Evolutionary conservation across 2,888 invertebrate species (phyloP).

Genomic region (Drosophila kuntzei): DNA sequence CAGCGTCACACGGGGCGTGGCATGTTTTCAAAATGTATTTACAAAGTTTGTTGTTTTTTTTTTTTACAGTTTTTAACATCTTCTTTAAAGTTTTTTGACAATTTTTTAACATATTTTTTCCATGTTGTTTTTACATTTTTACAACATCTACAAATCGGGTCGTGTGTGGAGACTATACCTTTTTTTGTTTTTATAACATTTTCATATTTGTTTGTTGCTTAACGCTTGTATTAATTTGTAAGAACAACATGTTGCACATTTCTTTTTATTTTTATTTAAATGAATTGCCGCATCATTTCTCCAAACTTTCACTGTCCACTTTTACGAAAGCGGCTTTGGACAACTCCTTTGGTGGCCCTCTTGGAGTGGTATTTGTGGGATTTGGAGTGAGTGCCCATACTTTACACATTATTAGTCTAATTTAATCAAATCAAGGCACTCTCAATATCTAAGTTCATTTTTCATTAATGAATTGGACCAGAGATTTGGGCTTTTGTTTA

Average conservation of each 20-base stretch:
- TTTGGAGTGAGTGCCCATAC: constrained; percentile 42
- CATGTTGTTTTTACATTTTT: constrained; percentile 36
- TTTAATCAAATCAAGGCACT: constrained; percentile 79
- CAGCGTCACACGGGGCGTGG: constrained; percentile 46
- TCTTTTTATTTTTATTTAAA: constrained; percentile 58
- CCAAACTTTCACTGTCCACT: constrained; percentile 77
- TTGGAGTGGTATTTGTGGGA: constrained; percentile 12
- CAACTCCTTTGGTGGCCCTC: constrained; percentile 64
- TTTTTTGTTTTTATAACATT: constrained; percentile 24
- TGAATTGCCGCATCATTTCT: constrained; percentile 43
- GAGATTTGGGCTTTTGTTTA: constrained; percentile 27
- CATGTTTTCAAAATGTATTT: constrained; percentile 51
- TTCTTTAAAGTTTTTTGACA: constrained; percentile 61
- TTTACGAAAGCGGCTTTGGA: constrained; percentile 62
- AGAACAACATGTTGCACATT: constrained; percentile 52
- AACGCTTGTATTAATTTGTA: constrained; percentile 57
- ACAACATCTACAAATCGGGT: constrained; percentile 43
- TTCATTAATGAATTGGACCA: constrained; percentile 73
- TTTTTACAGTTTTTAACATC: constrained; percentile 55
- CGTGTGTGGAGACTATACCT: constrained; percentile 1
- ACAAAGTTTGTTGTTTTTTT: constrained; percentile 41
- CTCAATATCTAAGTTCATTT: constrained; percentile 66
- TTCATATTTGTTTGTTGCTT: constrained; percentile 38
- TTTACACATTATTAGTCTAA: constrained; percentile 76
- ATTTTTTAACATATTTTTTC: constrained; percentile 62